Evolutionary conservation across 2,888 invertebrate species (phyloP), one percentile per base, ranked within the genome.

Genomic region (Ptilodon capucinus): DNA sequence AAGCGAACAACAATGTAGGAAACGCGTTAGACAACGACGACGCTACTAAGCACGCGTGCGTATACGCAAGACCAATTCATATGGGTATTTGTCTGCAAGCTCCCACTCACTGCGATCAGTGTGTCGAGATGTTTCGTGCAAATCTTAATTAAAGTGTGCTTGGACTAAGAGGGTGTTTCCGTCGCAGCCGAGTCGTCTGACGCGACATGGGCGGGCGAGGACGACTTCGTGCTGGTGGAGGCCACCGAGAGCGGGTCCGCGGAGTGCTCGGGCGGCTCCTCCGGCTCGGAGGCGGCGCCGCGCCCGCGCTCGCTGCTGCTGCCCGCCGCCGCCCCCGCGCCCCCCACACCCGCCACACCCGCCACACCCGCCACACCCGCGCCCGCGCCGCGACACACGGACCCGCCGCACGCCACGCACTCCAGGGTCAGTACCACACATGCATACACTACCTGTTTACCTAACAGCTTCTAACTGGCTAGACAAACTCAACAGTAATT

Each of bases 221-320:
- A 96, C 86, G 96, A 96, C 89, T 96, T 96, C 91, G 96, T 96
- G 71, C 90, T 96, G 81, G 95, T 96, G 70, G 95, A 96, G 55
- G 94, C 94, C 50, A 91, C 91, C 59, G 94, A 94, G 77, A 92
- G 92, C 67, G 92, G 91, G 5, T 86, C 90, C 44, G 92, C 91
- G 45, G 81, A 79, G 71, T 83, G 79, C 67, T 83, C 86, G 52
- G 81, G 73, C 59, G 72, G 75, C n/a, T 82, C 84, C 16, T 82
- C 83, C 18, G 81, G 82, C 57, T 84, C 84, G 16, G 88, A 87
- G 74, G 84, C 86, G 54, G 85, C 86, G 68, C 58, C 87, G 64
- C 79, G 88, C 1, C 90, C 90, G 60, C 79, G 86, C 73, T 80
- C 86, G 51, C 81, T 87, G 46, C 76, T 82, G 50, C 81, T 87